phyloP scores from a whole-genome alignment of 1,140 invertebrate species.

The Babylonia areolata region DNA sequence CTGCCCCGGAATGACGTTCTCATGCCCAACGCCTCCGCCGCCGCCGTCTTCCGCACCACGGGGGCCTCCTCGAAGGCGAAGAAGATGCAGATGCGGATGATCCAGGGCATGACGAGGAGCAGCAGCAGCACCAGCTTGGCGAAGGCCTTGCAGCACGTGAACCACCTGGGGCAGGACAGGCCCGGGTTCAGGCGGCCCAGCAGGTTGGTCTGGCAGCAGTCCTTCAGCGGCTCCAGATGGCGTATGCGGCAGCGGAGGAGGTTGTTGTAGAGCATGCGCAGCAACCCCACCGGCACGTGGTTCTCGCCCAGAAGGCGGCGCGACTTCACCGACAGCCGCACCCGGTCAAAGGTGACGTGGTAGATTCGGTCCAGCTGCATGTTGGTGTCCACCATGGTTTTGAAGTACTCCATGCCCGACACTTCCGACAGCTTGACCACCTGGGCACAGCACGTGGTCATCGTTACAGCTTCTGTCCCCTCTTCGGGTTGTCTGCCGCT shows the following conservation, averaged over 20 bases:
- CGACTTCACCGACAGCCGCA: conserved; percentile 48
- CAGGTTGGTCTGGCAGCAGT: conserved; percentile 35
- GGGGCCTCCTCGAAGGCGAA: conserved; percentile 42
- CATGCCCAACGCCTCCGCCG: conserved; percentile 20
- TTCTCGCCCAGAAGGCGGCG: conserved; percentile 49
- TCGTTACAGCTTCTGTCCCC: too few relatives aligned
- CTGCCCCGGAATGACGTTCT: conserved; percentile 44
- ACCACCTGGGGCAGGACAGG: conserved; percentile 43
- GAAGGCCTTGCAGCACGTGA: conserved; percentile 39
- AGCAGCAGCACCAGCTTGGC: conserved; percentile 41
- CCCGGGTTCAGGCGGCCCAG: conserved; percentile 41
- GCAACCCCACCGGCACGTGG: conserved; percentile 52
- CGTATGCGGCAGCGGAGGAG: conserved; percentile 57
- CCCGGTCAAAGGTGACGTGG: conserved; percentile 37
- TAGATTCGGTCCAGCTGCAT: conserved; percentile 42
- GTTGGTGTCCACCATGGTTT: conserved; percentile 39
- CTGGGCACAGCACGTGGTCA: conserved; percentile 20
- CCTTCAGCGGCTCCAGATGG: conserved; percentile 29
- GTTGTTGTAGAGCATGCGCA: conserved; percentile 52
- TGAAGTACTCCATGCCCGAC: conserved; percentile 46
- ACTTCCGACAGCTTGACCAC: conserved; percentile 42
- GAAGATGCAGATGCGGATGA: conserved; percentile 50
- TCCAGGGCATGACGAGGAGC: conserved; percentile 49
- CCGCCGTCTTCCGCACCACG: neutral
- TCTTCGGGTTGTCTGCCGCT: too few relatives aligned